These are phyloP conservation scores for Whitmania pigra DNA, from an alignment of 1,140 invertebrate genomes.

Conservation along the genomic window DNA sequence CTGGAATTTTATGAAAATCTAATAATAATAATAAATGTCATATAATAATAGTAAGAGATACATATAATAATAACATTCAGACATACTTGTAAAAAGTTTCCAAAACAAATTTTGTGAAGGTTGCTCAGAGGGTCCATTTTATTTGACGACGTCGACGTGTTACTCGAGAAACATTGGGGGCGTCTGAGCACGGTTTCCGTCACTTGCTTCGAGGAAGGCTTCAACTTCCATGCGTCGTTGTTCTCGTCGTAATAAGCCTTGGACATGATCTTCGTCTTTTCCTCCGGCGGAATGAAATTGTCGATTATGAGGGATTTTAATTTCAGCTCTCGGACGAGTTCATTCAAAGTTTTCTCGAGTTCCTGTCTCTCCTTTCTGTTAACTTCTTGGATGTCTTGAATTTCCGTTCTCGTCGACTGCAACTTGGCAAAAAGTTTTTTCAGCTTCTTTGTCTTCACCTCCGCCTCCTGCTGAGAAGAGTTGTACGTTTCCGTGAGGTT, in stretches of 20 bases:
- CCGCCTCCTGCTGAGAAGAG: conserved; percentile 77
- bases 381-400: conserved; percentile 68
- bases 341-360: conserved; percentile 63
- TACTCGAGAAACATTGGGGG: background rate
- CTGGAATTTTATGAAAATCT: no score
- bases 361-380: conserved; percentile 65
- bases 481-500: conserved; percentile 72
- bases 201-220: conserved; percentile 5
- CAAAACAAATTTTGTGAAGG: background rate
- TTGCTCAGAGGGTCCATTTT: background rate
- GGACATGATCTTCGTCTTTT: conserved; percentile 66
- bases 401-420: conserved; percentile 52
- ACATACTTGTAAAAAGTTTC: conserved; percentile 4
- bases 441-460: conserved; percentile 75
- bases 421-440: conserved; percentile 58
- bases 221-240: conserved; percentile 64
- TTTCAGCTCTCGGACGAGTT: conserved; percentile 58
- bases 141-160: background rate
- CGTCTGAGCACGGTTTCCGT: background rate
- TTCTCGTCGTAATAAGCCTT: conserved; percentile 67
- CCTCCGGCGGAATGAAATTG: conserved; percentile 86
- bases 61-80: background rate
- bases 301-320: conserved; percentile 69
- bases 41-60: no score
- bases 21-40: no score